phyloP scores from a whole-genome alignment of 2,797 vertebrate genomes.

The Chrosomus eos region DNA sequence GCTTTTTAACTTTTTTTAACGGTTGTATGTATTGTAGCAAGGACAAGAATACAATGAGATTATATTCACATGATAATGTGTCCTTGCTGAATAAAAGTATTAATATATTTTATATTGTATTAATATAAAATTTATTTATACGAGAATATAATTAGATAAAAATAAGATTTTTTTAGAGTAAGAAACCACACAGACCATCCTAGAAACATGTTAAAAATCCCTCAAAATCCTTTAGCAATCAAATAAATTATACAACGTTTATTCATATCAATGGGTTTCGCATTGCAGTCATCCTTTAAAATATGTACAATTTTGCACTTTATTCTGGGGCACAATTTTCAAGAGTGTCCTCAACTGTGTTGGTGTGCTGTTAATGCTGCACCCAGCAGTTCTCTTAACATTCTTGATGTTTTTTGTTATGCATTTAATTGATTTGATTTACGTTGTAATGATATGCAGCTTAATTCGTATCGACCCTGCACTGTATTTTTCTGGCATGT shows the following conservation, averaged over 20 bases:
- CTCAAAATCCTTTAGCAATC: background rate
- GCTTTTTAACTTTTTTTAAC: too few species aligned
- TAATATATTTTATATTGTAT: too few species aligned
- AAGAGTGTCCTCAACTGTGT: too few species aligned
- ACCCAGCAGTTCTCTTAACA: constrained; percentile 7
- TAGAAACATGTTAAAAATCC: background rate
- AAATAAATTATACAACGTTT: background rate
- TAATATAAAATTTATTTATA: too few species aligned
- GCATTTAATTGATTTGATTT: constrained; percentile 1
- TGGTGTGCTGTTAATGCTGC: background rate
- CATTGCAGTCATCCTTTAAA: background rate
- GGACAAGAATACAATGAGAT: background rate
- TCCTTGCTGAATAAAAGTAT: too few species aligned
- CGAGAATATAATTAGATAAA: too few species aligned
- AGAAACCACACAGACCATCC: background rate
- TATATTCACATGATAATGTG: too few species aligned
- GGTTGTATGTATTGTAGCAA: background rate
- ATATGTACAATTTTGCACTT: background rate
- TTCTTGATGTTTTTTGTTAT: background rate
- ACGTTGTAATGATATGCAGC: background rate
- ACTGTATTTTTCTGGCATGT: background rate
- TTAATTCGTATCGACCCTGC: background rate
- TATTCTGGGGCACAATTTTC: background rate
- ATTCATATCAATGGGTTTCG: background rate
- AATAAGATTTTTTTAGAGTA: too few species aligned